Base-by-base conservation (phyloP, 2,888 invertebrate species). In the Stratiomys singularior region DNA sequence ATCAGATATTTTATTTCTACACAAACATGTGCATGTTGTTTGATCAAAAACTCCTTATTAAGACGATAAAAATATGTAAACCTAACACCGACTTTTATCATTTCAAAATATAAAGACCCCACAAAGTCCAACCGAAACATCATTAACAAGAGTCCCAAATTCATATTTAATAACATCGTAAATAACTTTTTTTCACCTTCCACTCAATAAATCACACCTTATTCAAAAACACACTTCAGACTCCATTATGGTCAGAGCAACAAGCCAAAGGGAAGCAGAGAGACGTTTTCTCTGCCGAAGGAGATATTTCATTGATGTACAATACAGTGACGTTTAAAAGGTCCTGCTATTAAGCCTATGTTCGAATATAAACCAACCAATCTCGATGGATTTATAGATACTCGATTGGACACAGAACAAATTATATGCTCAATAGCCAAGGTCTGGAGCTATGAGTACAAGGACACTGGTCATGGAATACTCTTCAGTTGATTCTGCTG, bases 351-450 rank as follows among this genome's bases (percentile, higher is more conserved):
- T 18, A 18, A 60, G 11, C 25, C 58, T 25, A n/a, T 60, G 11
- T 11, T 25, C 4, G 58, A 52, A 66, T 66, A 27, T 66, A 66
- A 66, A 66, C 30, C 37, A n/a, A 66, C 30, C 66, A 37, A 37
- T 66, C 66, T 30, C 66, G 18, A 66, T 66, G 66, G 66, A 37
- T 66, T 66, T 28, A 27, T 37, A 66, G 66, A 66, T 66, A 66
- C 37, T 28, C 30, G 37, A 66, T 11, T 66, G 74, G 60, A 74
- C 74, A 60, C 74, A 28, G 13, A 37, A 21, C 74, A 58, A 74
- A 60, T 74, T 74, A 37, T 60, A 74, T 60, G 74, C 58, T 60
- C 60, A 13, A 58, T 52, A 18, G 52, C 18, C 37, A 58, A 58
- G 30, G 58, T 52, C 58, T 23, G 27, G 11, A 47, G 46, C 15